A percentile compares a stretch with the other conserved stretches of the same genome.
Conservation (phyloP, 2,888 invertebrate genomes). For the Nemurella pictetii region DNA sequence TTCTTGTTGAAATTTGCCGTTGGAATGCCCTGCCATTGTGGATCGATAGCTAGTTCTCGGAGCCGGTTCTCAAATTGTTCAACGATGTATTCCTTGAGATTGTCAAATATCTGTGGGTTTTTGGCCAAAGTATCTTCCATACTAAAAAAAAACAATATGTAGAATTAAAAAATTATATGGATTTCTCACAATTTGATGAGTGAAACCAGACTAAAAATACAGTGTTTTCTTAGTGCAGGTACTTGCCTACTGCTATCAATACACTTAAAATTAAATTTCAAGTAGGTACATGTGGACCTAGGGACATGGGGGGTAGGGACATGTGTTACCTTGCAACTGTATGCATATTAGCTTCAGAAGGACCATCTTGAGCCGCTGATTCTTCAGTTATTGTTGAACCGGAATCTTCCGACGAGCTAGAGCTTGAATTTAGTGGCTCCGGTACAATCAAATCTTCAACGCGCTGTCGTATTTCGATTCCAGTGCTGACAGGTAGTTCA, state of each 20-base stretch:
- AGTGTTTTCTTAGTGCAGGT: too few relatives aligned
- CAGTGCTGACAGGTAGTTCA: not conserved
- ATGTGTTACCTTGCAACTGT: not conserved
- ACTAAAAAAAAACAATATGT: slow-evolving; percentile 30
- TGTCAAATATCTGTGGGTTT: slow-evolving; percentile 46
- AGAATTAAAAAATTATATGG: too few relatives aligned
- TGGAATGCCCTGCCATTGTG: slow-evolving; percentile 63
- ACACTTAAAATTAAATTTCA: too few relatives aligned
- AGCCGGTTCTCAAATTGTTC: slow-evolving; percentile 50
- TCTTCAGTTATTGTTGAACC: not conserved
- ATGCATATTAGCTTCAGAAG: not conserved
- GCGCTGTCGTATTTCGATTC: not conserved
- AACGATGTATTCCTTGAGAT: slow-evolving; percentile 38
- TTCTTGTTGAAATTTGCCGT: slow-evolving; percentile 60
- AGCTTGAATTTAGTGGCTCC: not conserved
- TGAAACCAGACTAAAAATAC: too few relatives aligned
- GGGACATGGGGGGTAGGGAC: too few relatives aligned
- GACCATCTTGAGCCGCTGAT: not conserved
- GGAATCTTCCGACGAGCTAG: not conserved
- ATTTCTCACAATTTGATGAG: too few relatives aligned
- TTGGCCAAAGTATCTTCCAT: slow-evolving; percentile 51
- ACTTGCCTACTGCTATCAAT: too few relatives aligned
- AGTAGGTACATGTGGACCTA: too few relatives aligned
- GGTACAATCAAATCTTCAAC: not conserved
- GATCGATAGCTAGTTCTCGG: slow-evolving; percentile 64